phyloP scores from a whole-genome alignment of 2,113 vertebrate genomes.

The Anolis carolinensis region DNA sequence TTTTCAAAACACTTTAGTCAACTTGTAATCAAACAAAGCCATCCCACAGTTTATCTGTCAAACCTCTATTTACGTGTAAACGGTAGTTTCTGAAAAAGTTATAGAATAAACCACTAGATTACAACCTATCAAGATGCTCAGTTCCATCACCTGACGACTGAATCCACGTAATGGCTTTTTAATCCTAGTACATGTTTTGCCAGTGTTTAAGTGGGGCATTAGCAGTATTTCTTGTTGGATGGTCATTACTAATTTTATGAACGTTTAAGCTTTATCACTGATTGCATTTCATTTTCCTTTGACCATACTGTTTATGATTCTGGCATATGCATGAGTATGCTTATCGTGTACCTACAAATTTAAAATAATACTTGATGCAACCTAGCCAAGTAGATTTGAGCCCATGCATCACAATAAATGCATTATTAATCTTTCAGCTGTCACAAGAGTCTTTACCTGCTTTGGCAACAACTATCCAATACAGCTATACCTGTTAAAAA shows the following conservation, averaged over 20 bases:
- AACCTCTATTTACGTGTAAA: neutral
- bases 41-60: neutral
- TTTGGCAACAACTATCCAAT: neutral
- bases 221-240: too few species aligned
- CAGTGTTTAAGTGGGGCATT: too few species aligned
- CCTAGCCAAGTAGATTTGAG: neutral
- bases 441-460: neutral
- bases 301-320: too few species aligned
- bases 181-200: too few species aligned
- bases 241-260: too few species aligned
- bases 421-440: neutral
- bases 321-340: too few species aligned
- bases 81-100: neutral
- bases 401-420: neutral
- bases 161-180: neutral
- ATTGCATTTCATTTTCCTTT: too few species aligned
- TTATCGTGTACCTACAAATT: neutral
- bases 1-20: neutral
- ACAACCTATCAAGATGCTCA: too few species aligned
- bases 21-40: neutral
- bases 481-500: neutral
- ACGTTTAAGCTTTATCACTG: too few species aligned
- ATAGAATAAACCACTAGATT: too few species aligned
- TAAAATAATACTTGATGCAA: neutral
- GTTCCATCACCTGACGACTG: too few species aligned